Conservation (phyloP, 2,113 vertebrate species). For the Paramormyrops kingsleyae region DNA sequence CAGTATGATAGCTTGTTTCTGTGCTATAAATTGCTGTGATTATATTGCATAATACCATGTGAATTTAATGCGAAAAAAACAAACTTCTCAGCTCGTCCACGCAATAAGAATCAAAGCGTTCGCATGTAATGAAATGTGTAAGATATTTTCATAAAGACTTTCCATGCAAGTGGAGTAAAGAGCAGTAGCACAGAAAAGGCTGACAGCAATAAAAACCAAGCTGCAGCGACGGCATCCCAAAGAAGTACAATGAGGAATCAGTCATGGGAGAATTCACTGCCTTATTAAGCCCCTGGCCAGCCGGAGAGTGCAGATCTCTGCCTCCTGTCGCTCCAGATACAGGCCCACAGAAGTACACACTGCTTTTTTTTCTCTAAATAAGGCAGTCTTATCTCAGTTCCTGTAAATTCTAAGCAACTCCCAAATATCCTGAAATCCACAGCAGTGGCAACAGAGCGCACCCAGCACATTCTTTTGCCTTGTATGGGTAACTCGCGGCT, state of each 20-base stretch:
- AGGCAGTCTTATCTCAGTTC: constrained; percentile 65
- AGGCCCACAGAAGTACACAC: constrained; percentile 31
- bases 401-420: constrained; percentile 59
- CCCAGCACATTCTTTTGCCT: constrained; percentile 76
- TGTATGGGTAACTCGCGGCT: constrained; percentile 72
- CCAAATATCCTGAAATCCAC: constrained; percentile 55
- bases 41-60: not conserved
- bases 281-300: constrained; percentile 52
- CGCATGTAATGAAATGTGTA: not conserved
- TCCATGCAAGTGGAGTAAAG: not conserved
- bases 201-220: not conserved
- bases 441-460: constrained; percentile 45
- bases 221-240: not conserved
- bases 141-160: not conserved
- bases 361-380: constrained; percentile 64
- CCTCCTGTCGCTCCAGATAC: constrained; percentile 28
- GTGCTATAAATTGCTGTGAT: not conserved
- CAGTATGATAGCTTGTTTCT: not conserved
- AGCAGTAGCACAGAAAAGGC: not conserved
- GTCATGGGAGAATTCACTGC: constrained; percentile 33
- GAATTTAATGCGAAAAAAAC: not conserved
- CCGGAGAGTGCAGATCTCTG: constrained; percentile 36
- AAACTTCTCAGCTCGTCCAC: not conserved
- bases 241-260: not conserved
- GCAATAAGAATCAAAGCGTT: not conserved